A percentile compares a stretch with the other conserved stretches of the same genome.
phyloP scores from a whole-genome alignment of 2,113 vertebrate species.

The Apistogramma diplotaenia region DNA sequence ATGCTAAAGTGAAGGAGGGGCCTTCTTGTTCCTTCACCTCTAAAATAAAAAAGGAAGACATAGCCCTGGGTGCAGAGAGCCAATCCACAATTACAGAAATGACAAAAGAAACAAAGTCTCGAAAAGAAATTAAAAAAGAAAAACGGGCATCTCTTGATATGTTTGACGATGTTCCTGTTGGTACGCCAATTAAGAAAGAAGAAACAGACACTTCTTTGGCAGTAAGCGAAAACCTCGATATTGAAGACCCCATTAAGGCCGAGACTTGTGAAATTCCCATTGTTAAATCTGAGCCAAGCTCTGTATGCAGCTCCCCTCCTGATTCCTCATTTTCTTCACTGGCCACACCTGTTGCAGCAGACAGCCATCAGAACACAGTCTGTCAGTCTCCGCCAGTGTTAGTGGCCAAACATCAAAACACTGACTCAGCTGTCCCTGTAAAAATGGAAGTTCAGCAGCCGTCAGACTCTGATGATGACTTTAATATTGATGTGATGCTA shows the following conservation, averaged over 20 bases:
- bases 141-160: slow-evolving; percentile 32
- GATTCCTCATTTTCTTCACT: neutral
- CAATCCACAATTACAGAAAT: neutral
- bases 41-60: slow-evolving; percentile 27
- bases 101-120: neutral
- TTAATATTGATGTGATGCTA: slow-evolving; percentile 73
- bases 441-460: slow-evolving; percentile 55
- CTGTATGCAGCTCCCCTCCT: neutral
- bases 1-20: neutral
- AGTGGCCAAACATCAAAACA: neutral
- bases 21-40: neutral
- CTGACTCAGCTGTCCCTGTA: neutral
- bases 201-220: neutral
- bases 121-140: slow-evolving; percentile 63
- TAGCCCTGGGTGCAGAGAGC: neutral
- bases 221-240: neutral
- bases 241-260: neutral
- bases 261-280: slow-evolving; percentile 18
- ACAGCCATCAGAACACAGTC: neutral
- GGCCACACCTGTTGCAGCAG: neutral
- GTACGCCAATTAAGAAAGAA: slow-evolving; percentile 38
- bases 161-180: slow-evolving; percentile 37
- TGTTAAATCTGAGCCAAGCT: slow-evolving; percentile 52
- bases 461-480: slow-evolving; percentile 70
- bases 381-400: neutral